Base-by-base conservation (phyloP, 2,888 invertebrate genomes). In the Reticulitermes lucifugus region DNA sequence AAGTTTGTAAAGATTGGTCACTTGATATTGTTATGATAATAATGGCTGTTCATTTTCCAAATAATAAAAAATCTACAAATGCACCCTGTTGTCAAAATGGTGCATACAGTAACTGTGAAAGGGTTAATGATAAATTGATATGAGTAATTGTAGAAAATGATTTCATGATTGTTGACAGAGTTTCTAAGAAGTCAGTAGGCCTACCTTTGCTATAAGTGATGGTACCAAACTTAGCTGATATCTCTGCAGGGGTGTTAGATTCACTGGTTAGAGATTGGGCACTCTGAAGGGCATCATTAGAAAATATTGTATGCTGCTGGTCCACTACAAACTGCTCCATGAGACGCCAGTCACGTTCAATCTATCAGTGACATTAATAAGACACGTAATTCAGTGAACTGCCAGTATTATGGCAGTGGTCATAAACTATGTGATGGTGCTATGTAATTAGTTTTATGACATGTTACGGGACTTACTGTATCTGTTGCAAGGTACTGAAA, bases 401-500 rank as follows among this genome's bases (percentile, higher is more conserved):
- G 35, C 35, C 4, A 35, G 10, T 46, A 46, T 12, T 46, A 65
- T 14, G 55, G 55, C 55, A 55, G 4, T 5, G 55, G 55, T 18
- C 18, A 55, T 18, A 55, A 18, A 55, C 14, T 55, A 55, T 18
- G 55, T 55, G 18, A 55, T 55, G n/a, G n/a, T 6, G 35, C 35
- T 4, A 35, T 4, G 35, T 35, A n/a, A 4, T 65, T 65, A n/a
- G 25, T 12, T 65, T 65, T 9, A 25, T 25, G 25, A 60, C 18
- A 60, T 60, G 21, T 60, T 60, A 60, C 83, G 12, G 9, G 46
- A 85, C 86, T 87, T 84, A 89, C 88, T 41, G 88, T 84, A 46
- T 89, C 88, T 18, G 89, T 87, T 3, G 90, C 89, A 2, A 90
- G 85, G 87, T 91, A 92, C 87, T 92, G 91, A 51, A 93, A 89